A percentile compares a stretch with the other conserved stretches of the same genome.
Evolutionary conservation across 2,113 vertebrate genomes (phyloP).

Genomic region (Rhodinocichla rosea): DNA sequence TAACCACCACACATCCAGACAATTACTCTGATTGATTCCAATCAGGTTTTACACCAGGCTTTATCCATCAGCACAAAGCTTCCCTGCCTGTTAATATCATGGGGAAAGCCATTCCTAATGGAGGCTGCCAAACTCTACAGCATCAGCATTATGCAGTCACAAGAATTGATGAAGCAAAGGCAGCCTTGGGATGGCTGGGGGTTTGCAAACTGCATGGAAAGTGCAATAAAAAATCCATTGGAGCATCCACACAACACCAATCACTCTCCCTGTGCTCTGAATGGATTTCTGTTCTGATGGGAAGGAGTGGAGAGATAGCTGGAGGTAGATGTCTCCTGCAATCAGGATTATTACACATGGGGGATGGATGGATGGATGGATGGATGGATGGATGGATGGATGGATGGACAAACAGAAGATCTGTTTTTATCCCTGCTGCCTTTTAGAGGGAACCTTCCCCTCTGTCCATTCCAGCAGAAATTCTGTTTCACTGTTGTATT

Average conservation of each 20-base stretch:
- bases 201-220: background rate
- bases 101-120: constrained; percentile 22
- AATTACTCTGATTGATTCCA: constrained; percentile 59
- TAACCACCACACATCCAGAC: constrained; percentile 26
- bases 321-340: background rate
- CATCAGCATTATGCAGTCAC: constrained; percentile 29
- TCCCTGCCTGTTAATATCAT: background rate
- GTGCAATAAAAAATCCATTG: background rate
- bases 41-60: constrained; percentile 38
- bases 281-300: background rate
- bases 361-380: background rate
- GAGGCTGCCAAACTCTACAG: background rate
- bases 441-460: background rate
- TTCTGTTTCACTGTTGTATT: background rate
- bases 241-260: background rate
- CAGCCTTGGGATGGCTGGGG: background rate
- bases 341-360: fast-evolving
- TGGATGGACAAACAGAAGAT: background rate
- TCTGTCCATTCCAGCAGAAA: background rate
- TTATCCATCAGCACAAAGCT: constrained; percentile 49
- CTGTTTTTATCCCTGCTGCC: background rate
- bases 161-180: constrained; percentile 32
- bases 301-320: background rate
- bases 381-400: background rate
- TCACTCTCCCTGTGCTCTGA: background rate